These are phyloP conservation scores for Mustelus asterias DNA, from an alignment of 2,113 vertebrate genomes.

Conservation along the genomic window DNA sequence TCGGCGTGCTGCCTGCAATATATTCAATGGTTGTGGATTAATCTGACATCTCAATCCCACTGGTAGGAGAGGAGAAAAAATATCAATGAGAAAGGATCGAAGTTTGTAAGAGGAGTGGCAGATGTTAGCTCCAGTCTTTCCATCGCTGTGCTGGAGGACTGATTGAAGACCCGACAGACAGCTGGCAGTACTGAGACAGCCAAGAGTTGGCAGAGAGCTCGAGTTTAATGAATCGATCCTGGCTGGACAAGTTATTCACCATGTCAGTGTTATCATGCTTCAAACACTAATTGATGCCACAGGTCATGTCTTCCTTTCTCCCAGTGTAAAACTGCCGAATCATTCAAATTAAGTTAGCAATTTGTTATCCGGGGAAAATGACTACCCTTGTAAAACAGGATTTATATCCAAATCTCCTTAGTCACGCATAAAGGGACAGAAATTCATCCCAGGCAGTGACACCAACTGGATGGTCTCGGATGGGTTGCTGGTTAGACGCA, in stretches of 20 bases:
- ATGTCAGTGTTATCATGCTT: background rate
- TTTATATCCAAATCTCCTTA: background rate
- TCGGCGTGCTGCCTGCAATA: too few species aligned
- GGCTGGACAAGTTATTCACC: background rate
- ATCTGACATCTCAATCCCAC: too few species aligned
- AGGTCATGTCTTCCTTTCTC: background rate
- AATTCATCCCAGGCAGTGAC: too few species aligned
- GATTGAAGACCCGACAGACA: background rate
- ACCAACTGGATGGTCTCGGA: background rate
- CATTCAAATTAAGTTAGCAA: background rate
- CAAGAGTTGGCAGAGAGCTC: background rate
- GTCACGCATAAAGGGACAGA: background rate
- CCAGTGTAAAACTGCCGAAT: background rate
- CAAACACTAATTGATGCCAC: background rate
- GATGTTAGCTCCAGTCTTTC: background rate
- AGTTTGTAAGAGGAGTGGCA: background rate
- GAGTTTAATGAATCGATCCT: background rate
- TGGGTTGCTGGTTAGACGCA: background rate
- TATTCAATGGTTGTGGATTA: too few species aligned
- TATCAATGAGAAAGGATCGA: background rate
- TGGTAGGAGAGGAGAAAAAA: background rate
- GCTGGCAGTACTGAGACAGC: background rate
- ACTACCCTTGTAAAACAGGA: background rate
- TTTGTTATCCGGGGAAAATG: background rate
- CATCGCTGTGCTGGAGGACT: background rate